A percentile compares a stretch with the other conserved stretches of the same genome.
phyloP scores from a whole-genome alignment of 2,888 invertebrate species.

The Uloborus plumipes region DNA sequence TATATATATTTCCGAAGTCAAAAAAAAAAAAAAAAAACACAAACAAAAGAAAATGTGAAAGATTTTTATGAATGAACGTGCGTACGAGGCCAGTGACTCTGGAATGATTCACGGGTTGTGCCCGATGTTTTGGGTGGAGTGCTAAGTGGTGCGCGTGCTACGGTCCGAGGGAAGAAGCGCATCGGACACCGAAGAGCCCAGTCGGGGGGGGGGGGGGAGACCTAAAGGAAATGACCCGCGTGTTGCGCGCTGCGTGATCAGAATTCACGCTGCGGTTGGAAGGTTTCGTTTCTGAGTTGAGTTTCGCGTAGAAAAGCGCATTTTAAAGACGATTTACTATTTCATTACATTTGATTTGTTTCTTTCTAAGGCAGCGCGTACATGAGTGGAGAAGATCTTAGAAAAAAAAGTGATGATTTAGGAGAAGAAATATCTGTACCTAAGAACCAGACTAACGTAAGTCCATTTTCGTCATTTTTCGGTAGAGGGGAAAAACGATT shows the following conservation, averaged over 20 bases:
- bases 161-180: slow-evolving; percentile 14
- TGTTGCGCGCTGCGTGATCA: slow-evolving; percentile 9
- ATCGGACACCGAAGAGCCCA: neutral
- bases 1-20: neutral
- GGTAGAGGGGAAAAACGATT: no score
- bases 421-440: no score
- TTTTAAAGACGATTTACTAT: no score
- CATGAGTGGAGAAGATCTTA: no score
- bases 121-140: slow-evolving; percentile 47
- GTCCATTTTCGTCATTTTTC: no score
- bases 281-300: no score
- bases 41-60: neutral
- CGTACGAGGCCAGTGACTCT: slow-evolving; percentile 44
- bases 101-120: slow-evolving; percentile 45
- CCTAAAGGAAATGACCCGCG: slow-evolving; percentile 19
- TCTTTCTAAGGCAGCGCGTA: no score
- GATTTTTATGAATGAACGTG: slow-evolving; percentile 52
- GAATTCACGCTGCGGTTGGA: neutral
- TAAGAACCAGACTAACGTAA: no score
- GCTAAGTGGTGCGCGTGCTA: slow-evolving; percentile 35
- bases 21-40: slow-evolving; percentile 7
- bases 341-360: no score
- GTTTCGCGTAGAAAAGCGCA: no score
- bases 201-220: neutral
- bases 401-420: no score